Evolutionary conservation across 2,888 invertebrate species (phyloP).

Genomic region (Nephrotoma guestfalica): DNA sequence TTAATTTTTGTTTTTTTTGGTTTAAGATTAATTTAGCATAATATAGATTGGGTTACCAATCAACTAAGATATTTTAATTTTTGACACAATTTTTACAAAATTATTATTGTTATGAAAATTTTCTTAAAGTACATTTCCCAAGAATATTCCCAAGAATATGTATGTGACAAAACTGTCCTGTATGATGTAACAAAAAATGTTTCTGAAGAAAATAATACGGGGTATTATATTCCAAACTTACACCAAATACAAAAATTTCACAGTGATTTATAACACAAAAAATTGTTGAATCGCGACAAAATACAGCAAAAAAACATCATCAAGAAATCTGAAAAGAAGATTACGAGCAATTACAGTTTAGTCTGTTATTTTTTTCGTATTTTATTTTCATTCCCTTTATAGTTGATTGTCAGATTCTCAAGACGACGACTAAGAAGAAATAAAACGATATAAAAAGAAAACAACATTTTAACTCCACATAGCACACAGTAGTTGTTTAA

Average conservation of each 20-base stretch:
- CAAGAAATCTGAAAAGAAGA: not conserved
- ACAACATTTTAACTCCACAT: not conserved
- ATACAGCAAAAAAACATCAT: not conserved
- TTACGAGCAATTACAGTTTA: constrained; percentile 2
- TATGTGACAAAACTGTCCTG: too few relatives aligned
- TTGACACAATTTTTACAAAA: too few relatives aligned
- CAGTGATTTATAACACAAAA: not conserved
- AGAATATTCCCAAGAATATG: too few relatives aligned
- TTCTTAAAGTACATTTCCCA: too few relatives aligned
- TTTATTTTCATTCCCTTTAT: not conserved
- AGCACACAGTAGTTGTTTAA: not conserved
- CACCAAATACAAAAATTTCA: not conserved
- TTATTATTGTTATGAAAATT: too few relatives aligned
- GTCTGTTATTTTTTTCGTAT: not conserved
- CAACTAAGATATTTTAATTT: too few relatives aligned
- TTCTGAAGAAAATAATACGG: too few relatives aligned
- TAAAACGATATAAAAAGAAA: not conserved
- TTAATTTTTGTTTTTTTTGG: too few relatives aligned
- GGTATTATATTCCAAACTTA: not conserved
- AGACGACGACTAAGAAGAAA: not conserved
- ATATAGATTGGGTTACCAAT: too few relatives aligned
- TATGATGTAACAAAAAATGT: too few relatives aligned
- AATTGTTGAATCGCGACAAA: not conserved
- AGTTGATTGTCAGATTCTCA: not conserved
- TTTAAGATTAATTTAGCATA: too few relatives aligned